Base-by-base conservation (phyloP, 2,113 vertebrate genomes). In the Cololabis saira region DNA sequence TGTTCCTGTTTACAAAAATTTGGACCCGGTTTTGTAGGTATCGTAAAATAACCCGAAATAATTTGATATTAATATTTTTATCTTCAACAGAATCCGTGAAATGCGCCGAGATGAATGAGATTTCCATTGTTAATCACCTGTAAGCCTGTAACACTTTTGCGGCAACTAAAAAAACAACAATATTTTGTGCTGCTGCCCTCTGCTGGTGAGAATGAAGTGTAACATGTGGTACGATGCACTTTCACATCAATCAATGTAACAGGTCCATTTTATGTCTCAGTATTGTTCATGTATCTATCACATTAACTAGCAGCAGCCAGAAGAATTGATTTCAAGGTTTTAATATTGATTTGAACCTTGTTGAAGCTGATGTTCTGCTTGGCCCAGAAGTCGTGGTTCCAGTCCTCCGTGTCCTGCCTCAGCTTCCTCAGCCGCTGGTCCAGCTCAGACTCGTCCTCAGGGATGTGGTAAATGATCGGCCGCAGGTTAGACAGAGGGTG, bases 341-440 rank as follows among this genome's bases (percentile, higher is more conserved):
- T 2, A 18, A 60, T 30, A 21, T 44, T 0, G 12, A 22, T 22
- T 17, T 52, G 16, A n/a, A 51, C 73, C 96, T 95, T 91, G 53
- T 6, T 86, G 82, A 99, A 99, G 19, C 87, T 81, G 21, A 90
- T 0, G 76, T 99, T 99, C 90, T 99, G 98, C 12, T 80, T 83
- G 0, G 93, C 85, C 98, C 98, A 99, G 83, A 98, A 99, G 1
- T 59, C 77, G 57, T 98, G 96, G 78, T 98, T 95, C 93, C 96
- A 98, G 50, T 93, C 93, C 69, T 98, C 96, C 0, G 97, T 96
- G 68, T 97, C 96, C 76, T 96, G 95, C 66, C 97, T 92, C 1
- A 96, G 71, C 59, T 92, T 86, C 56, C 98, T 87, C 61, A 99
- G 93, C 4, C 89, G 90, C 61, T 67, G 92, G 83, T 98, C 94